These are phyloP conservation scores for Drosophila watanabei DNA, from an alignment of 1,140 invertebrate species.

Conservation along the genomic window DNA sequence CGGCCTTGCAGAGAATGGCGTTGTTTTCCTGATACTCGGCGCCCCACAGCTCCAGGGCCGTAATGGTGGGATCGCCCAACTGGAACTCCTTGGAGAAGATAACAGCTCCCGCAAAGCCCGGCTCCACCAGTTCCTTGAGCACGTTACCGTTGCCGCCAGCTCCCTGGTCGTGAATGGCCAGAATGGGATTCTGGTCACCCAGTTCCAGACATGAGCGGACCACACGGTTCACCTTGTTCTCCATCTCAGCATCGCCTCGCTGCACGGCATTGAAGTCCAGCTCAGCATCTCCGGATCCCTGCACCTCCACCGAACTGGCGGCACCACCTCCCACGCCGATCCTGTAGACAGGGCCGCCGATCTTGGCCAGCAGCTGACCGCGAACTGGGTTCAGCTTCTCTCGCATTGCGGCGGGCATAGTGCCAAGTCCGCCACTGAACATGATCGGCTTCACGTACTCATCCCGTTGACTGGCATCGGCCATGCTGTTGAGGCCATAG, in stretches of 20 bases:
- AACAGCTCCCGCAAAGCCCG: slow-evolving; percentile 92
- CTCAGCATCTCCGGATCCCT: slow-evolving; percentile 94
- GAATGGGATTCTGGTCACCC: slow-evolving; percentile 94
- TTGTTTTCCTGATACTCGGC: slow-evolving; percentile 99
- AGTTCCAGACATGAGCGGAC: slow-evolving; percentile 96
- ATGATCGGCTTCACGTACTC: slow-evolving; percentile 99
- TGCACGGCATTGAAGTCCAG: slow-evolving; percentile 98
- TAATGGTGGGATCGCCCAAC: slow-evolving; percentile 97
- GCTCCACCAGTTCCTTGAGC: slow-evolving; percentile 98
- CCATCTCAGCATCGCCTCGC: slow-evolving; percentile 99
- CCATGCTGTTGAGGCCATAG: slow-evolving; percentile 91
- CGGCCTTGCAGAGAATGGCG: slow-evolving; percentile 91
- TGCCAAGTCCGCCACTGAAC: slow-evolving; percentile 98
- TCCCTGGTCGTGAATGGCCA: slow-evolving; percentile 89
- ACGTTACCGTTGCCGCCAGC: slow-evolving; percentile 99
- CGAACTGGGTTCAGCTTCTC: slow-evolving; percentile 62
- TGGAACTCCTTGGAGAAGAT: slow-evolving; percentile 96
- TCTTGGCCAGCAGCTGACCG: slow-evolving; percentile 95
- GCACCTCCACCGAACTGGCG: slow-evolving; percentile 97
- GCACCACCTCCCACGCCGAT: slow-evolving; percentile 99
- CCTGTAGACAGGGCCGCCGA: slow-evolving; percentile 98
- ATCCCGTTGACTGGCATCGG: slow-evolving; percentile 88
- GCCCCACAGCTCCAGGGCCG: slow-evolving; percentile 97
- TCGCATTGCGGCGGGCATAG: slow-evolving; percentile 87
- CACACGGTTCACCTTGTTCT: slow-evolving; percentile 97